Percentiles rank a stretch among this genome's conserved stretches.
phyloP scores from a whole-genome alignment of 2,113 vertebrate genomes.

The Conger conger region DNA sequence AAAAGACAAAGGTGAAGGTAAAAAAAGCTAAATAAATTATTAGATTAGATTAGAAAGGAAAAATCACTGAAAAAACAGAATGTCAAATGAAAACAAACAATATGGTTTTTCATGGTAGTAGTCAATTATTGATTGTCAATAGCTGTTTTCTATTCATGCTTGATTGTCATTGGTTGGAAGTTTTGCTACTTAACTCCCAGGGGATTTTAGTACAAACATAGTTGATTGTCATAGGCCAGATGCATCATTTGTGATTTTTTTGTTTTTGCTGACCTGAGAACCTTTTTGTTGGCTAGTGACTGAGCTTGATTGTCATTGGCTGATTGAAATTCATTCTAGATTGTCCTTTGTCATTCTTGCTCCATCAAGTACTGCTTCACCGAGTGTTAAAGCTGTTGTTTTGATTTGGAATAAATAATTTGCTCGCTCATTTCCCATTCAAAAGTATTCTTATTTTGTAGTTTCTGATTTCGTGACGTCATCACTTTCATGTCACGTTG shows the following conservation, averaged over 20 bases:
- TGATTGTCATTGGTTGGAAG: constrained; percentile 51
- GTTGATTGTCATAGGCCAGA: constrained; percentile 12
- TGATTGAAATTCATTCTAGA: constrained; percentile 29
- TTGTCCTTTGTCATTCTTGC: constrained; percentile 1
- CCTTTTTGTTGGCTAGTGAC: constrained; percentile 25
- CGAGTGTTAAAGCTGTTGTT: background rate
- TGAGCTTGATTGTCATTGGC: constrained; percentile 29
- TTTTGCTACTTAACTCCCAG: constrained; percentile 1
- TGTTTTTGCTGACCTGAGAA: constrained; percentile 12
- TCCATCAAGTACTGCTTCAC: background rate
- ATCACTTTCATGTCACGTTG: background rate
- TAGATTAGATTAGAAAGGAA: background rate
- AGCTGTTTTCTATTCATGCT: constrained; percentile 31
- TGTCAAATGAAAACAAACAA: constrained; percentile 4
- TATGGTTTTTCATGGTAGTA: constrained; percentile 46
- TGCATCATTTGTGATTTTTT: constrained; percentile 1
- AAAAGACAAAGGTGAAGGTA: background rate
- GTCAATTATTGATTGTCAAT: constrained; percentile 58
- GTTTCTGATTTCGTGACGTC: background rate
- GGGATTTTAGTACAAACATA: background rate
- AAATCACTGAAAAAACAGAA: background rate
- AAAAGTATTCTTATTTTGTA: background rate
- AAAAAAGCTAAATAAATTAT: background rate
- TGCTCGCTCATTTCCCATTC: background rate
- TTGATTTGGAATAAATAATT: background rate